phyloP scores from a whole-genome alignment of 2,113 vertebrate species.

The Paralichthys olivaceus region DNA sequence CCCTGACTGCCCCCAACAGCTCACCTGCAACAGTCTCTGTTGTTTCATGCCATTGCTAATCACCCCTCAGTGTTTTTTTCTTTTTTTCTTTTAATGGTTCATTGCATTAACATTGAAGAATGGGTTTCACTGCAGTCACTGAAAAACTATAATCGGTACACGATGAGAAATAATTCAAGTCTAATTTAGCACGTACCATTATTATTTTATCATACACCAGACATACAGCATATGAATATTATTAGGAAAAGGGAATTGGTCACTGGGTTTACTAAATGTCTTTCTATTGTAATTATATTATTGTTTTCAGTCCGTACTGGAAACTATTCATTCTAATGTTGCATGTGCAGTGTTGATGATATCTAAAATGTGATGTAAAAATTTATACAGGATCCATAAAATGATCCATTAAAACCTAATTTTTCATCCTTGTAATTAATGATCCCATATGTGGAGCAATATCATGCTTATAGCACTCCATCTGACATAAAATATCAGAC shows the following conservation, averaged over 20 bases:
- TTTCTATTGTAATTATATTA: not conserved
- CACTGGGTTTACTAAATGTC: not conserved
- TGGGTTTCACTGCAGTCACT: constrained; percentile 30
- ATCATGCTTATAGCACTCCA: not conserved
- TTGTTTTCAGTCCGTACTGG: not conserved
- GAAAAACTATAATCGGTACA: no score
- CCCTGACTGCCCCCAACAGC: constrained; percentile 31
- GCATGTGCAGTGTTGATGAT: not conserved
- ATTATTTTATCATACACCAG: no score
- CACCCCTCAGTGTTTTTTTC: constrained; percentile 10
- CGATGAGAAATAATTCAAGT: no score
- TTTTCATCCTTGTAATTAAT: not conserved
- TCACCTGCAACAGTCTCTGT: constrained; percentile 21
- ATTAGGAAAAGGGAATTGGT: not conserved
- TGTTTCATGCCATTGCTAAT: constrained; percentile 49
- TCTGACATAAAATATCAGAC: not conserved
- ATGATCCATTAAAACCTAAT: not conserved
- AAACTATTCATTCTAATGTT: not conserved
- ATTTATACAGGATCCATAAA: not conserved
- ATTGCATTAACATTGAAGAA: constrained; percentile 26
- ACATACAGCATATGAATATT: not conserved
- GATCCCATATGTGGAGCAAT: not conserved
- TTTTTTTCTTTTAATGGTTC: constrained; percentile 14
- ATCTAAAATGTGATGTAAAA: not conserved
- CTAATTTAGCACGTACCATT: no score